phyloP scores from a whole-genome alignment of 2,888 invertebrate genomes.

The Phlogophora meticulosa region DNA sequence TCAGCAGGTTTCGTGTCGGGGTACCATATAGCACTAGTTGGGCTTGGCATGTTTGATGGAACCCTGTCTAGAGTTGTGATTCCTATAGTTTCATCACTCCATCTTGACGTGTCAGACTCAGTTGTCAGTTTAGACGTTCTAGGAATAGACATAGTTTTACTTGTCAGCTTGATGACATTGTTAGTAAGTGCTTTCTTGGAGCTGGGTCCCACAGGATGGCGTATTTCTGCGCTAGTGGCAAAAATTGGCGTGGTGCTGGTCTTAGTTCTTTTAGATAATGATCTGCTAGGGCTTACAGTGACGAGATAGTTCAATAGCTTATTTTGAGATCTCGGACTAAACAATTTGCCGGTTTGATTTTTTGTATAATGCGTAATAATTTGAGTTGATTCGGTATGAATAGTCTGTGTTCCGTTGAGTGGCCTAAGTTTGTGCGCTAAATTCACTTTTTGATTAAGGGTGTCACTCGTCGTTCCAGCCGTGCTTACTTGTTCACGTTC shows the following conservation, averaged over 20 bases:
- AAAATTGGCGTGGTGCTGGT: conserved; percentile 23
- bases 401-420: neutral
- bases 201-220: neutral
- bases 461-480: neutral
- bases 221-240: conserved; percentile 9
- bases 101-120: too few species aligned
- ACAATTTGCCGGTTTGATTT: neutral
- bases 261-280: too few species aligned
- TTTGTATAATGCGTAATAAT: neutral
- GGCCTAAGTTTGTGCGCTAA: neutral
- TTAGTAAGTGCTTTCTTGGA: neutral
- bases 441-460: neutral
- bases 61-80: too few species aligned
- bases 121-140: neutral
- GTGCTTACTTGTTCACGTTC: neutral
- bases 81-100: too few species aligned
- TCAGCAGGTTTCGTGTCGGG: too few species aligned
- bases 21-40: too few species aligned
- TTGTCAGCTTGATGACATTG: neutral
- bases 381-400: too few species aligned
- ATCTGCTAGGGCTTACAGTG: neutral
- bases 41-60: too few species aligned
- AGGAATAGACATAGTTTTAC: neutral
- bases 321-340: neutral
- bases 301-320: neutral